Evolutionary conservation across 2,113 vertebrate species (phyloP).

Genomic region (Seriola aureovittata): DNA sequence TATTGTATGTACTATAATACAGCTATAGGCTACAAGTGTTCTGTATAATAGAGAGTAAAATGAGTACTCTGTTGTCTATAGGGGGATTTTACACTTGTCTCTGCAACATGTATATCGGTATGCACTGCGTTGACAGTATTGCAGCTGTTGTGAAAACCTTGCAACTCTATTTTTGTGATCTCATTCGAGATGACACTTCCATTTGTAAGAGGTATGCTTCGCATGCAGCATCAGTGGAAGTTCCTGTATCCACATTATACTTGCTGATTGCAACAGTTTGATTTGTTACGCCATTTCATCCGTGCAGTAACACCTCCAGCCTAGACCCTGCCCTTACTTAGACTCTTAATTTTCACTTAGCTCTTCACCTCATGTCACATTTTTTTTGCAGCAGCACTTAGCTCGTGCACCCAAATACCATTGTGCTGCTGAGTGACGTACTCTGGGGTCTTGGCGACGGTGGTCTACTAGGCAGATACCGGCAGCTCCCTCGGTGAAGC

Average conservation of each 20-base stretch:
- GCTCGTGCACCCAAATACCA: constrained; percentile 4
- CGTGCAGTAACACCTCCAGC: constrained; percentile 7
- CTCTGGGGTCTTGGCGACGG: constrained; percentile 1
- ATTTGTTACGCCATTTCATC: constrained; percentile 25
- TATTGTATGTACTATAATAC: background rate
- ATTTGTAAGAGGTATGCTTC: background rate
- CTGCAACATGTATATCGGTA: background rate
- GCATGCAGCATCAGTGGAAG: too few species aligned
- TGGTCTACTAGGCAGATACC: constrained; percentile 31
- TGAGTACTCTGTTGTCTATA: background rate
- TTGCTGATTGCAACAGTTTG: constrained; percentile 27
- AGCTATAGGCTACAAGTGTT: background rate
- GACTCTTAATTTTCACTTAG: constrained; percentile 15
- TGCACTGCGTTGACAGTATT: background rate
- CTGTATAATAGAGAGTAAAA: background rate
- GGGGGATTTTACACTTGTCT: background rate
- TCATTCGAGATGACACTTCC: background rate
- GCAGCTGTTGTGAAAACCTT: background rate
- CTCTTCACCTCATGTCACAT: constrained; percentile 19
- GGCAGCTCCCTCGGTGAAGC: constrained; percentile 33
- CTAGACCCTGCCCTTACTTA: background rate
- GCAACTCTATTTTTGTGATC: background rate
- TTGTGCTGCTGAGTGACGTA: constrained; percentile 42
- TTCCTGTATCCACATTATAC: constrained; percentile 6
- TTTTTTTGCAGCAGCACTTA: constrained; percentile 5